These are phyloP conservation scores for Halyomorpha halys DNA, from an alignment of 1,140 invertebrate species.

Conservation along the genomic window DNA sequence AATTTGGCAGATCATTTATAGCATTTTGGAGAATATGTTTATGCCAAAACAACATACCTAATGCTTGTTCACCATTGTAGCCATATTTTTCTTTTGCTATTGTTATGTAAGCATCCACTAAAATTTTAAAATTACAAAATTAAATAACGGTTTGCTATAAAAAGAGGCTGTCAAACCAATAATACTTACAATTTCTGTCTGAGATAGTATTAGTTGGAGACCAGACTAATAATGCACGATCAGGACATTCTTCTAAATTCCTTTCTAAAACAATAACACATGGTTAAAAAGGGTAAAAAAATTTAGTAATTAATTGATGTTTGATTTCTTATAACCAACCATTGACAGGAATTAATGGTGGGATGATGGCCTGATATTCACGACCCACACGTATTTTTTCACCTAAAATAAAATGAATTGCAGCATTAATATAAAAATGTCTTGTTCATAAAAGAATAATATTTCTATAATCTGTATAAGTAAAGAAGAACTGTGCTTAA, in stretches of 20 bases:
- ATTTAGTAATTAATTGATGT: conserved; percentile 15
- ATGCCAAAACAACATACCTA: conserved; percentile 97
- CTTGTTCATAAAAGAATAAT: too few relatives aligned
- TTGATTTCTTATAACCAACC: conserved; percentile 38
- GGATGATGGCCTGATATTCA: conserved; percentile 86
- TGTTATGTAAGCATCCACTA: conserved; percentile 86
- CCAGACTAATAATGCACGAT: conserved; percentile 89
- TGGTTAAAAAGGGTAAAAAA: conserved; percentile 5
- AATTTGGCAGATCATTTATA: conserved; percentile 86
- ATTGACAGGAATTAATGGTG: conserved; percentile 52
- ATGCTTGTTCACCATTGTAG: conserved; percentile 92
- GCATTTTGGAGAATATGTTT: conserved; percentile 91
- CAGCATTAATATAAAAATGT: too few relatives aligned
- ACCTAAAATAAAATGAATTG: conserved; percentile 42
- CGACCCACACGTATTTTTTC: conserved; percentile 88
- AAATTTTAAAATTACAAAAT: conserved; percentile 23
- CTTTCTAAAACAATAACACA: conserved; percentile 38
- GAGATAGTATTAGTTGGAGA: conserved; percentile 80
- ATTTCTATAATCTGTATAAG: too few relatives aligned
- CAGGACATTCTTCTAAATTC: conserved; percentile 50
- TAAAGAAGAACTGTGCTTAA: too few relatives aligned
- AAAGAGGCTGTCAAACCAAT: conserved; percentile 2
- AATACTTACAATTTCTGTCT: conserved; percentile 68
- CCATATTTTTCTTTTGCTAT: conserved; percentile 96
- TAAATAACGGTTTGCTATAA: not conserved